Base-by-base conservation (phyloP, 35 echinoderm and acorn worm genomes). In the Holothuria glaberrima region DNA sequence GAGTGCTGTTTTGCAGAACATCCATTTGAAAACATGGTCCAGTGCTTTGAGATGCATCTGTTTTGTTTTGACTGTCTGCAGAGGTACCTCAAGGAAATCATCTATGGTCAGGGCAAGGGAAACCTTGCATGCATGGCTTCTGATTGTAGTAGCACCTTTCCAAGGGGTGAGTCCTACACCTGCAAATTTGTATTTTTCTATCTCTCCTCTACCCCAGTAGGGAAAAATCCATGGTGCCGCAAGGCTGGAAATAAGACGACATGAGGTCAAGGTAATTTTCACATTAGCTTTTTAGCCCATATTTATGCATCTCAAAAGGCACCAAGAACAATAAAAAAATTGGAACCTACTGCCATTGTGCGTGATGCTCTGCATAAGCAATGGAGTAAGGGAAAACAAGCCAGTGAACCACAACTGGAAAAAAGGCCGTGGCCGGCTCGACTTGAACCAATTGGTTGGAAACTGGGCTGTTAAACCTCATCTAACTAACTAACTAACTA, bases 21-120 rank as follows among this genome's bases (percentile, higher is more conserved):
- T 9, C 86, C 95, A 36, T 97, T 97, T 92, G 95, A 97, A 46
- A 86, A 87, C 34, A 94, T 97, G 92, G 79, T 97, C 22, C 95
- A 97, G 81, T 97, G 95, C 69, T 90, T 91, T 17, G 95, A 97
- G 18, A 90, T 93, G 27, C 95, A 97, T 64, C 87, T 97, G 28
- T 97, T 97, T 62, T 97, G 95, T 66, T 24, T 38, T 41, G 66
- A 57, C 1, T 97, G 95, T 66, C 79, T 97, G 21, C 89, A 90
- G 56, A 83, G 85, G 9, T 97, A 97, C 65, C 81, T 86, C 77
- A 86, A 92, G 71, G 86, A 97, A 38, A 85, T 92, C 9, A 79
- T 89, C 41, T 94, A 84, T 26, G 95, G 95, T 31, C 90, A 94
- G 75, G 95, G 95, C 48, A 97, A 97, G 59, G 89, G 86, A 6